Conservation (phyloP, 2,113 vertebrate species). For the Chlorocebus sabaeus region DNA sequence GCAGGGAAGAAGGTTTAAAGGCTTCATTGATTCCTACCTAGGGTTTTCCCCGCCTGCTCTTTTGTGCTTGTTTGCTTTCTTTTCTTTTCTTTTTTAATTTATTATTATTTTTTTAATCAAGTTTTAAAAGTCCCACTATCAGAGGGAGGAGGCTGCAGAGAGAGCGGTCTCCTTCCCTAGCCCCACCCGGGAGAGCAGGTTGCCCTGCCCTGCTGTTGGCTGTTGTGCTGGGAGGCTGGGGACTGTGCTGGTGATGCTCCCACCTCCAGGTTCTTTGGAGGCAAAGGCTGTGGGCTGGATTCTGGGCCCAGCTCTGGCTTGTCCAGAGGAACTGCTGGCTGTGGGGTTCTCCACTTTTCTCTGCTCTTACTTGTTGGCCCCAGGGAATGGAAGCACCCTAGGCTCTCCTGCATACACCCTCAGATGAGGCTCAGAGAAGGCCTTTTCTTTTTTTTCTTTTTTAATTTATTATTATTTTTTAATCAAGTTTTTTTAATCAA, state of each 20-base stretch:
- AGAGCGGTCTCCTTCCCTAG: not conserved
- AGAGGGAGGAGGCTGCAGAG: not conserved
- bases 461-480: too few species aligned
- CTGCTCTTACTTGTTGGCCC: not conserved
- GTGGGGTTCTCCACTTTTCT: too few species aligned
- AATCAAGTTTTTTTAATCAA: too few species aligned
- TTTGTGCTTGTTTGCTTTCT: not conserved
- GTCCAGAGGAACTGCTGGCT: not conserved
- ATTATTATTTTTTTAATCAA: slow-evolving; percentile 41
- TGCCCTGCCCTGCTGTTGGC: not conserved
- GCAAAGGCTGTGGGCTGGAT: not conserved
- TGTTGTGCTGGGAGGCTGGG: not conserved
- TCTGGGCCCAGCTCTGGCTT: not conserved
- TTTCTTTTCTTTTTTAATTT: not conserved
- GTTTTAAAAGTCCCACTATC: slow-evolving; percentile 44
- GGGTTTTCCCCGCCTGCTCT: not conserved
- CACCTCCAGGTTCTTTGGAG: not conserved
- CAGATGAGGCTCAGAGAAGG: not conserved
- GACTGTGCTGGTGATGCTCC: not conserved
- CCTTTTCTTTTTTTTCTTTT: not conserved
- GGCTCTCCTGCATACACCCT: not conserved
- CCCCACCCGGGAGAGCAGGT: not conserved
- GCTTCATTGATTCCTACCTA: slow-evolving; percentile 80
- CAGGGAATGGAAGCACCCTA: not conserved
- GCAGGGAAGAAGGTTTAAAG: slow-evolving; percentile 75